phyloP scores from a whole-genome alignment of 1,140 invertebrate species.

The Drosophila takahashii region DNA sequence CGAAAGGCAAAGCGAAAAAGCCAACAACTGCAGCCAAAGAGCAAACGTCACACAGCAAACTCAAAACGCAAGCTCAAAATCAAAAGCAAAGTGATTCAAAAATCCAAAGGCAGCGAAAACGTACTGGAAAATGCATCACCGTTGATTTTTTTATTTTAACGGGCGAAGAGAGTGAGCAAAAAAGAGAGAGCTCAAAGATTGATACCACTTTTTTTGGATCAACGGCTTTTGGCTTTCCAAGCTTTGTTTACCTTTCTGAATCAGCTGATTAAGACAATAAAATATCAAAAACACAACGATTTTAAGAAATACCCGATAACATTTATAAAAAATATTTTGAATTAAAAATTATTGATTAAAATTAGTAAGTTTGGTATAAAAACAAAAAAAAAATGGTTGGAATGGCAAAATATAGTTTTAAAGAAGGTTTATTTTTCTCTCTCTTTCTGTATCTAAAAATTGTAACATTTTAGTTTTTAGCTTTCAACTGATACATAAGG shows the following conservation, averaged over 20 bases:
- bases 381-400: too few species aligned
- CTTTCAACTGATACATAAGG: too few species aligned
- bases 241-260: constrained; percentile 44
- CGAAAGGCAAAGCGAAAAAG: constrained; percentile 30
- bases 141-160: not conserved
- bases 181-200: constrained; percentile 18
- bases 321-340: not conserved
- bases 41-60: constrained; percentile 49
- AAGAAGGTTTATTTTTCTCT: too few species aligned
- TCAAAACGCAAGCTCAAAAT: constrained; percentile 32
- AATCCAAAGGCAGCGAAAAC: constrained; percentile 9
- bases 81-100: constrained; percentile 25
- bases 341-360: too few species aligned
- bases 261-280: constrained; percentile 40
- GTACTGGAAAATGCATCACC: constrained; percentile 26
- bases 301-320: too few species aligned
- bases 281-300: constrained; percentile 1
- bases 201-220: constrained; percentile 25
- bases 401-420: too few species aligned
- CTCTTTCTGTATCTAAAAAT: too few species aligned
- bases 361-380: too few species aligned
- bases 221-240: constrained; percentile 37
- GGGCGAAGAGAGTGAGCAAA: constrained; percentile 5
- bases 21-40: constrained; percentile 38
- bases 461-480: too few species aligned